A percentile compares a stretch with the other conserved stretches of the same genome.
Conservation (phyloP, 2,113 vertebrate species). For the Rhea americana region DNA sequence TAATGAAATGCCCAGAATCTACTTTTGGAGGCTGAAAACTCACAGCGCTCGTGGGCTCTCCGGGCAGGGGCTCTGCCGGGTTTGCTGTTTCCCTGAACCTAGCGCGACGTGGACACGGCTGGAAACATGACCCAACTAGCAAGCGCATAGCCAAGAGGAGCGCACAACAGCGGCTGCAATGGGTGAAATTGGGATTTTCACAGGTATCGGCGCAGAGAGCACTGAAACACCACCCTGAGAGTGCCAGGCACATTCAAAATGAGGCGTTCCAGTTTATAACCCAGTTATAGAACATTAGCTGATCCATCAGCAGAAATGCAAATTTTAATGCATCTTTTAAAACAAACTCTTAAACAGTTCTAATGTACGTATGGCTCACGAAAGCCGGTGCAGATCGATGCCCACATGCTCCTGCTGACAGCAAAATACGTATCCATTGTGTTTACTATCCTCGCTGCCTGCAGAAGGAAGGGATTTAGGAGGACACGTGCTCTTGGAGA, state of each 20-base stretch:
- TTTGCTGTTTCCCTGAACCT: not conserved
- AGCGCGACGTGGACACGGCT: not conserved
- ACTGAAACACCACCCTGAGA: not conserved
- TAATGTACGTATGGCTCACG: not conserved
- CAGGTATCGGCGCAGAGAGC: not conserved
- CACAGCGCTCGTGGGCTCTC: not conserved
- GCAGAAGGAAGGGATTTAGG: constrained; percentile 6
- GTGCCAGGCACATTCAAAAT: not conserved
- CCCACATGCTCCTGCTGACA: not conserved
- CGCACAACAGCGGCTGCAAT: not conserved
- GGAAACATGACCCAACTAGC: not conserved
- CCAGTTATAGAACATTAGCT: not conserved
- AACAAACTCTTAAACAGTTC: not conserved
- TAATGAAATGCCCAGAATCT: constrained; percentile 6
- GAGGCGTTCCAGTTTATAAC: rapidly evolving
- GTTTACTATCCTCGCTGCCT: not conserved
- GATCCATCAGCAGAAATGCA: not conserved
- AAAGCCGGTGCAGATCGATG: not conserved
- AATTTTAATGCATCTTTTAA: not conserved
- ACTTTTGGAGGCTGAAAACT: not conserved
- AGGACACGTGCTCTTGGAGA: not conserved
- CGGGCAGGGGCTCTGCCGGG: not conserved
- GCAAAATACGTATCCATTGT: not conserved
- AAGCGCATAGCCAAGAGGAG: rapidly evolving
- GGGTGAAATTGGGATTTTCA: not conserved